phyloP scores from a whole-genome alignment of 2,888 invertebrate species.

The Nemapogon koenigi region DNA sequence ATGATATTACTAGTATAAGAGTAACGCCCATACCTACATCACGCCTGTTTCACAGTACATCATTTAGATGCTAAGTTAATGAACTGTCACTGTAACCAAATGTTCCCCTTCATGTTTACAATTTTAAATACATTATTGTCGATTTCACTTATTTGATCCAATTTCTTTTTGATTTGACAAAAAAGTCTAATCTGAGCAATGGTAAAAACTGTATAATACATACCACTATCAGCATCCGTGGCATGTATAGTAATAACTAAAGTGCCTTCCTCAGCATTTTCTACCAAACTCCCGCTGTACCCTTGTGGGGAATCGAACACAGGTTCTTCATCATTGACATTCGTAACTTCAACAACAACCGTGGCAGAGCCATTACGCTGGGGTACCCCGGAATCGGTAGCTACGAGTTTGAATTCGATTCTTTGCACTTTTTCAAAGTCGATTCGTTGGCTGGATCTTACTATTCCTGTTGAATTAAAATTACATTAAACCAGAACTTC shows the following conservation, averaged over 20 bases:
- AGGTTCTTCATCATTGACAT: slow-evolving; percentile 90
- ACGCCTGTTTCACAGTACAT: no score
- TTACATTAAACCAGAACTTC: no score
- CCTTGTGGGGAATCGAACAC: slow-evolving; percentile 68
- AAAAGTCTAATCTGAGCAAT: no score
- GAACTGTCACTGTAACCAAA: no score
- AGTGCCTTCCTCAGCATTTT: slow-evolving; percentile 78
- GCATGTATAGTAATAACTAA: slow-evolving; percentile 77
- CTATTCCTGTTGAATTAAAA: slow-evolving; percentile 73
- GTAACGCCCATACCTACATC: no score
- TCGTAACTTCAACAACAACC: slow-evolving; percentile 77
- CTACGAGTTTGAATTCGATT: slow-evolving; percentile 80
- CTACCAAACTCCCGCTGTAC: slow-evolving; percentile 76
- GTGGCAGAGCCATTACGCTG: slow-evolving; percentile 79
- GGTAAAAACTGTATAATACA: no score
- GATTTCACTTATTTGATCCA: no score
- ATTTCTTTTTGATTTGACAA: no score
- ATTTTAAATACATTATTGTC: no score
- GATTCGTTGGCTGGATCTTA: slow-evolving; percentile 77
- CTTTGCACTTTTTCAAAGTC: slow-evolving; percentile 83
- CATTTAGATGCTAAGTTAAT: no score
- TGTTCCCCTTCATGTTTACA: no score
- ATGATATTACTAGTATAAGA: no score
- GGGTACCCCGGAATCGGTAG: slow-evolving; percentile 88
- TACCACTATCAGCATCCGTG: slow-evolving; percentile 78